Percentiles rank a stretch among this genome's conserved stretches.
phyloP scores from a whole-genome alignment of 2,113 vertebrate genomes.

The Etheostoma spectabile region DNA sequence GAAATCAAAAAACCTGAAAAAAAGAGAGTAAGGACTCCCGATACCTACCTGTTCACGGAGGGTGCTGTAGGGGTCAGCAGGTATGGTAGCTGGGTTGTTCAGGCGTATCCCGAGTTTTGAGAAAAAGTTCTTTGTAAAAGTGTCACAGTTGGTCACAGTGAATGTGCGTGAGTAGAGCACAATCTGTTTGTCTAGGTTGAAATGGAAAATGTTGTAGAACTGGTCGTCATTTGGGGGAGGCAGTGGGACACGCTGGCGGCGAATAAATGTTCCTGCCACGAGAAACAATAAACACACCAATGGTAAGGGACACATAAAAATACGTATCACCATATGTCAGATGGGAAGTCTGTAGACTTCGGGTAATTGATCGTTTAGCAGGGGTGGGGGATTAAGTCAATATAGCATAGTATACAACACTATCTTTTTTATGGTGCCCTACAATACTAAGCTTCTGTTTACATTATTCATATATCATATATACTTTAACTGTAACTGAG shows the following conservation, averaged over 20 bases:
- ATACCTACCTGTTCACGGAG: conserved; percentile 81
- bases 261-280: conserved; percentile 87
- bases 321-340: background rate
- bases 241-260: conserved; percentile 89
- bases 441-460: no score
- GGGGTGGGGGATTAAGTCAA: no score
- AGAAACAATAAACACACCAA: background rate
- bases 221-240: conserved; percentile 88
- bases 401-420: no score
- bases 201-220: conserved; percentile 90
- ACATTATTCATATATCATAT: no score
- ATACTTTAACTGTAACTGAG: no score
- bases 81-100: conserved; percentile 77
- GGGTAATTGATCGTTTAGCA: background rate
- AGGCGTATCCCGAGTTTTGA: conserved; percentile 87
- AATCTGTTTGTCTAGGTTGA: conserved; percentile 90
- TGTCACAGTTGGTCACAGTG: conserved; percentile 89
- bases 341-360: background rate
- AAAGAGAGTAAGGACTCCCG: background rate
- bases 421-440: no score
- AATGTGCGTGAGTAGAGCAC: conserved; percentile 88
- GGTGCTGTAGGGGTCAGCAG: conserved; percentile 87
- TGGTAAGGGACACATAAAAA: background rate
- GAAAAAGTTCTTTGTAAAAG: conserved; percentile 91
- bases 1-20: background rate